A percentile compares a stretch with the other conserved stretches of the same genome.
These are phyloP conservation scores for Chamaea fasciata DNA, from an alignment of 2,113 vertebrate species.

Conservation along the genomic window DNA sequence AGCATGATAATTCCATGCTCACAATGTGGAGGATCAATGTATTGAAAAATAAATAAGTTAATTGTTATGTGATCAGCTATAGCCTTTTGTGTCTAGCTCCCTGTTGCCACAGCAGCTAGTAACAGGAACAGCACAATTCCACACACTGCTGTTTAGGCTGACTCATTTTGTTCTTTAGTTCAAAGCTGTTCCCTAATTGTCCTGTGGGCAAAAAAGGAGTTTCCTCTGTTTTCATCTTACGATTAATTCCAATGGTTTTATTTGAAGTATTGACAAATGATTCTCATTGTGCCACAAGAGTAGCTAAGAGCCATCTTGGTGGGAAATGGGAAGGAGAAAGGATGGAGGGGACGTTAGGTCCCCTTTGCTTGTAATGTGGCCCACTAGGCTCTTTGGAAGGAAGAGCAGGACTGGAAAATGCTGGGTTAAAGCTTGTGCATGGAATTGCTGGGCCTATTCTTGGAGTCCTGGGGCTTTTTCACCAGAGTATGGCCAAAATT, in stretches of 20 bases:
- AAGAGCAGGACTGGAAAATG: neutral
- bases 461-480: neutral
- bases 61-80: neutral
- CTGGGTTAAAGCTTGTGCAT: neutral
- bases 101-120: neutral
- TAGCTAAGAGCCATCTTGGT: neutral
- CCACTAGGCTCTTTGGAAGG: neutral
- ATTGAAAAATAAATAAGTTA: neutral
- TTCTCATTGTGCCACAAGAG: neutral
- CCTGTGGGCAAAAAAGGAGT: neutral
- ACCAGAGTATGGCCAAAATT: neutral
- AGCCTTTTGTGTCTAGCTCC: neutral
- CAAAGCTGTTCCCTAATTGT: neutral
- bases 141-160: neutral
- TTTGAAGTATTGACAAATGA: neutral
- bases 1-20: neutral
- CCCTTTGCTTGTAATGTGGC: neutral
- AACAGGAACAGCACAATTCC: neutral
- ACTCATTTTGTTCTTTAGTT: neutral
- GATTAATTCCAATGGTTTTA: neutral
- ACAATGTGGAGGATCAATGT: neutral
- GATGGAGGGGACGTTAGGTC: neutral
- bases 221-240: neutral
- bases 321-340: neutral
- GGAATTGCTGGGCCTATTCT: neutral